A percentile compares a stretch with the other conserved stretches of the same genome.
Evolutionary conservation across 2,797 vertebrate species (phyloP).

Genomic region (Lateolabrax maculatus): DNA sequence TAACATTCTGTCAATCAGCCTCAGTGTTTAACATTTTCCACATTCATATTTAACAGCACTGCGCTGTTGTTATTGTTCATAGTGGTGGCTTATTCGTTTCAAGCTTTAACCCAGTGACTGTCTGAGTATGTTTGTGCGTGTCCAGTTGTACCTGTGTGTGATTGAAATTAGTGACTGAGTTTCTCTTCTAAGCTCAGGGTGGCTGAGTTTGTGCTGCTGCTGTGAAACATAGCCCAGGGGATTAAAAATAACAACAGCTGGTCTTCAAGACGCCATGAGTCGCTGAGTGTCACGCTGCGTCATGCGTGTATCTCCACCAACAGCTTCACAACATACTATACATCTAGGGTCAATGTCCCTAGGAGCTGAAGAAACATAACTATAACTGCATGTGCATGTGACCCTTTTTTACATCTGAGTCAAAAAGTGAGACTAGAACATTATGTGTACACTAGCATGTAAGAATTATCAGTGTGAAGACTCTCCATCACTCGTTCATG

Average conservation of each 20-base stretch:
- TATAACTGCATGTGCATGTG: background rate
- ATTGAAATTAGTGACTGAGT: constrained; percentile 37
- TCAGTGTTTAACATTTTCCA: constrained; percentile 45
- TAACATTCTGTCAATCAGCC: constrained; percentile 35
- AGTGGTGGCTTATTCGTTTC: background rate
- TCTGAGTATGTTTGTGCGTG: constrained; percentile 22
- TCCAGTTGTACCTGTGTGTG: constrained; percentile 40
- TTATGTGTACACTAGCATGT: background rate
- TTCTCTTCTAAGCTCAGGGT: constrained; percentile 41
- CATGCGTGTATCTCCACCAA: constrained; percentile 44
- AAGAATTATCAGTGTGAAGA: background rate
- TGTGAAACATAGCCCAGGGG: constrained; percentile 81
- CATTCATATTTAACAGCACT: constrained; percentile 70
- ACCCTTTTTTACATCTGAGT: background rate
- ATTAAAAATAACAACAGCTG: constrained; percentile 91
- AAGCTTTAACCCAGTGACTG: background rate
- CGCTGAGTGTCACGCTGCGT: constrained; percentile 70
- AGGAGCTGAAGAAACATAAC: background rate
- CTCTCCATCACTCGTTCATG: constrained; percentile 35
- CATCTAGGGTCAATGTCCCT: background rate
- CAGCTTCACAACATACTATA: constrained; percentile 46
- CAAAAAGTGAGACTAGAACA: background rate
- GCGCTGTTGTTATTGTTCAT: constrained; percentile 34
- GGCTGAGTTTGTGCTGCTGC: constrained; percentile 68
- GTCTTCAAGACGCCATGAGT: constrained; percentile 82